phyloP scores from a whole-genome alignment of 2,113 vertebrate genomes.

The Alces alces region DNA sequence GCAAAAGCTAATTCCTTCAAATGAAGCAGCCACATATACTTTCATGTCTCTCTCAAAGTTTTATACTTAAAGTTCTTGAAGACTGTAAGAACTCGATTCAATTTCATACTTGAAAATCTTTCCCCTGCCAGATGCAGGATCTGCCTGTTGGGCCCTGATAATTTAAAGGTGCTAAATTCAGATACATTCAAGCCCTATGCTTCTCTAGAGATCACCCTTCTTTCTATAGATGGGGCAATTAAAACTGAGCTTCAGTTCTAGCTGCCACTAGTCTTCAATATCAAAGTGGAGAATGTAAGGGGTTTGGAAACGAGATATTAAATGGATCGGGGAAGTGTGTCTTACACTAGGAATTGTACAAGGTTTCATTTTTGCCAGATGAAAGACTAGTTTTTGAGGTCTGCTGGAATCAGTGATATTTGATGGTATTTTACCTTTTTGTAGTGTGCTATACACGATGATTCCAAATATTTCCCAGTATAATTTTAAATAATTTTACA shows the following conservation, averaged over 20 bases:
- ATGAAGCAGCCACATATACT: not conserved
- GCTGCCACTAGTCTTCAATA: not conserved
- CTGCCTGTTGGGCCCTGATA: not conserved
- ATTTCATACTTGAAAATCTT: not conserved
- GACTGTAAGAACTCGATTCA: not conserved
- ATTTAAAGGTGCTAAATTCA: conserved; percentile 16
- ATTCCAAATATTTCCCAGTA: not conserved
- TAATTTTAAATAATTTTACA: not conserved
- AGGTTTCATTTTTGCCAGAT: not conserved
- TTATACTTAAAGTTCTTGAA: not conserved
- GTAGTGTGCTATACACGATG: not conserved
- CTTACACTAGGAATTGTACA: not conserved
- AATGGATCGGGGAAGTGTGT: not conserved
- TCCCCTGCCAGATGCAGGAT: not conserved
- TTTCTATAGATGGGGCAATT: not conserved
- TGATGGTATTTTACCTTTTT: not conserved
- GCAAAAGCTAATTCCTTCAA: not conserved
- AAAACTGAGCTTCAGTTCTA: not conserved
- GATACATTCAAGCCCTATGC: not conserved
- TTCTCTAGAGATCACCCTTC: not conserved
- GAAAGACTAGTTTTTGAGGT: not conserved
- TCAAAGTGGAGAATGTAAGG: not conserved
- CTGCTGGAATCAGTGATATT: not conserved
- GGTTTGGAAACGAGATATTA: not conserved
- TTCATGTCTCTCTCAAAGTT: not conserved